Base-by-base conservation (phyloP, 2,797 vertebrate species). In the Manis javanica region DNA sequence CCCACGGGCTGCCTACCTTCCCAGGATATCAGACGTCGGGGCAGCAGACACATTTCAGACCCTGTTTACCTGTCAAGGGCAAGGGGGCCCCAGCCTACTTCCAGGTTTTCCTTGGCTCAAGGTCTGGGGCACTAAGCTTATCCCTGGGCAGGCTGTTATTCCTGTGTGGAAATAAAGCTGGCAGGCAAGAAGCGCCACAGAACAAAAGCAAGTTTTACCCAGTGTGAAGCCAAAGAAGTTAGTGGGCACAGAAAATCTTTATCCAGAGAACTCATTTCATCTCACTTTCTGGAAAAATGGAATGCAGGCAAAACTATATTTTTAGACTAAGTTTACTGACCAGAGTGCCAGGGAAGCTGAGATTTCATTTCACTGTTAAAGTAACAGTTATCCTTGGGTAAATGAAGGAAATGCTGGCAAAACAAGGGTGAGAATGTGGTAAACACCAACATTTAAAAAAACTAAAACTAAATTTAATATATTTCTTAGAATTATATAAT, bases 291-390 rank as follows among this genome's bases (percentile, higher is more conserved):
- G 4, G 42, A 21, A 97, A 96, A 93, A 92, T 64, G 10, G 66
- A 93, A 91, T 77, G 21, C 37, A 81, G 7, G 24, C 2, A 74
- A 91, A 61, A 66, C 59, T 91, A 69, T 55, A 95, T 92, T 97
- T 90, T 97, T 71, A 84, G 89, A 87, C 21, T 61, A 91, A 37
- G 16, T 89, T 87, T 93, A 57, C 49, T 92, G 86, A 83, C 69
- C 57, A 78, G n/a, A 89, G 59, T 75, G 53, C 64, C 37, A 68
- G 34, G 18, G 42, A 97, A 96, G 37, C 87, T 96, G 89, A 95
- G 69, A 95, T 96, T 96, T 94, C 64, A 94, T 89, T 92, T 92
- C 53, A 84, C 92, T 96, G 69, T 86, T 89, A 95, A 93, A 87
- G 59, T 84, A 95, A 95, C 85, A 96, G 92, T 79, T 96, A 91